Evolutionary conservation across 2,888 invertebrate genomes (phyloP).

Genomic region (Hydraecia micacea): DNA sequence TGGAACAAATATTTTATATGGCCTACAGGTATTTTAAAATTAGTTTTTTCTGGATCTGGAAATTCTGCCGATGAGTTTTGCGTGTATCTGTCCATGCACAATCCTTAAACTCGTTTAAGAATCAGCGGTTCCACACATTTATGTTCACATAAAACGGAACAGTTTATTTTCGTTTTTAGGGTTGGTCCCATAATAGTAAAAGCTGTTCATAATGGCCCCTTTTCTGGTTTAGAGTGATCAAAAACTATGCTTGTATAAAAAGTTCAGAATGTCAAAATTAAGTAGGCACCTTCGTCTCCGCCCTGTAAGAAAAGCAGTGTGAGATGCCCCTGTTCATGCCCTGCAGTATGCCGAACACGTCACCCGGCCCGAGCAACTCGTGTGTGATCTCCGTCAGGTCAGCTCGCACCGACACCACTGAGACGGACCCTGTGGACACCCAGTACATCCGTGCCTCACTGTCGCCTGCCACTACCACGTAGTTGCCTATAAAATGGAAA

Average conservation of each 20-base stretch:
- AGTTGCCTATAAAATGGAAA: conserved; percentile 79
- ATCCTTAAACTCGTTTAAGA: no score
- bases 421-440: conserved; percentile 86
- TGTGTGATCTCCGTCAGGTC: conserved; percentile 87
- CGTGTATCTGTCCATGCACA: no score
- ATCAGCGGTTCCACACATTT: no score
- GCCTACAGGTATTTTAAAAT: neutral
- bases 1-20: neutral
- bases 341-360: conserved; percentile 89
- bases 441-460: conserved; percentile 90
- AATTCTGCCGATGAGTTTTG: neutral
- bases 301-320: conserved; percentile 89
- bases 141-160: no score
- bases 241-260: neutral
- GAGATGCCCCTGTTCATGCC: conserved; percentile 85
- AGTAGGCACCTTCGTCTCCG: conserved; percentile 83
- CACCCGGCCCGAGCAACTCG: conserved; percentile 83
- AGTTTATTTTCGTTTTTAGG: neutral
- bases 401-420: conserved; percentile 83
- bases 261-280: neutral
- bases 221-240: neutral
- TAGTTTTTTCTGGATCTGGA: neutral
- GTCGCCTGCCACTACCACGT: conserved; percentile 89
- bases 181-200: neutral
- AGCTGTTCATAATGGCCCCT: neutral